Percentiles rank a stretch among this genome's conserved stretches.
These are phyloP conservation scores for Pseudomyrmex cubaensis DNA, from an alignment of 1,140 invertebrate species.

Conservation along the genomic window DNA sequence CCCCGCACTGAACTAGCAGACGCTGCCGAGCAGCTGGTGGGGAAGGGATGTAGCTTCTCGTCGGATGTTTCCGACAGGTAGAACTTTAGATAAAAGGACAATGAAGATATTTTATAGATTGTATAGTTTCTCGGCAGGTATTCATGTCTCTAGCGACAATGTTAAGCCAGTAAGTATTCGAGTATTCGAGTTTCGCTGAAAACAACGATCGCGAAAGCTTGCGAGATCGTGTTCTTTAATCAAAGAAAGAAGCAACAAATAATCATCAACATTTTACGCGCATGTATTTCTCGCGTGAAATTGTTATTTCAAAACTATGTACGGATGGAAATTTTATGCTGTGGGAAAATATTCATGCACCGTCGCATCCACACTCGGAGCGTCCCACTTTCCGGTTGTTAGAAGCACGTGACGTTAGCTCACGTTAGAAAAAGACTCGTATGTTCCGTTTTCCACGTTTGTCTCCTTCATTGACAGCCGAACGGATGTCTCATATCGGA, in stretches of 20 bases:
- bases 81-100: not conserved
- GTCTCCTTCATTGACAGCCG: slow-evolving; percentile 1
- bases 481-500: slow-evolving; percentile 14
- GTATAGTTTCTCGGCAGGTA: not conserved
- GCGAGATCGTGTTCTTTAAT: not conserved
- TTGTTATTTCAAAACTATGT: no score
- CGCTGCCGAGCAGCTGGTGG: slow-evolving; percentile 52
- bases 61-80: slow-evolving; percentile 4
- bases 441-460: not conserved
- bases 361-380: no score
- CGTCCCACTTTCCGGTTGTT: no score
- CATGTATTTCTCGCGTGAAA: no score
- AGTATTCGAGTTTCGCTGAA: not conserved
- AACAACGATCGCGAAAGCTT: not conserved
- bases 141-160: not conserved
- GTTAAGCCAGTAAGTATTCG: not conserved
- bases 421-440: not conserved
- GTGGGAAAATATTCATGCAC: no score
- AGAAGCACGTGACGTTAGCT: no score
- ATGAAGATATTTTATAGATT: not conserved
- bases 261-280: no score
- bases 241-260: no score
- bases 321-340: no score
- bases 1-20: slow-evolving; percentile 60
- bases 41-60: slow-evolving; percentile 34